Evolutionary conservation across 2,113 vertebrate genomes (phyloP), one percentile per base, ranked within the genome.

Genomic region (Calidris pygmaea): DNA sequence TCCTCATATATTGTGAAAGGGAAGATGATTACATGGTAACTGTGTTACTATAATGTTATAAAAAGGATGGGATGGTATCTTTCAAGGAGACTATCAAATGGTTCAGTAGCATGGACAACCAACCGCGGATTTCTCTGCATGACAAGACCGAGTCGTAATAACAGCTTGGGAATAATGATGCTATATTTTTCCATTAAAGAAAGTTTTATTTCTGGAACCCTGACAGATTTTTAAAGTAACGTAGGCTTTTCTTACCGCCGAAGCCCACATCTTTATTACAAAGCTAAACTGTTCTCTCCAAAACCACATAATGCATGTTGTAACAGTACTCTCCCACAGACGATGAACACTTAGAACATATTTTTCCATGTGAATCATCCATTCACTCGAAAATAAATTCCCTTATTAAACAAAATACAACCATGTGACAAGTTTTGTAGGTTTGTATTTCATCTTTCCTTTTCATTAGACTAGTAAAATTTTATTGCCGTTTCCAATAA

Each of bases 321-420:
- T 89, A 97, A 97, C 95, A 96, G 81, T 88, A 83, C 93, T 96
- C 87, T 90, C 92, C 94, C 87, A 91, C 93, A 87, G 93, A 89
- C 5, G 74, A 93, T 70, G 90, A 95, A 87, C 72, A 81, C 65
- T 96, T 87, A 83, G 96, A 63, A 89, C 95, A 93, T 96, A 95
- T 87, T 96, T 96, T 96, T 95, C 95, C 87, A 55, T 93, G n/a
- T 95, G 95, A 97, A 76, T 97, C 96, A 97, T 93, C 67, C 85
- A 95, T 96, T 95, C 82, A 96, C 52, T 89, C 90, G 60, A 88
- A 84, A 96, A 94, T 76, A 94, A 92, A 87, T 93, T 94, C 52
- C 84, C 63, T 65, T 85, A 50, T 92, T 95, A 95, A 96, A 91
- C 52, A 93, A 81, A 96, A 95, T 56, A 37, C 63, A 95, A 22